phyloP scores from a whole-genome alignment of 2,797 vertebrate species.

The Peromyscus nudipes region DNA sequence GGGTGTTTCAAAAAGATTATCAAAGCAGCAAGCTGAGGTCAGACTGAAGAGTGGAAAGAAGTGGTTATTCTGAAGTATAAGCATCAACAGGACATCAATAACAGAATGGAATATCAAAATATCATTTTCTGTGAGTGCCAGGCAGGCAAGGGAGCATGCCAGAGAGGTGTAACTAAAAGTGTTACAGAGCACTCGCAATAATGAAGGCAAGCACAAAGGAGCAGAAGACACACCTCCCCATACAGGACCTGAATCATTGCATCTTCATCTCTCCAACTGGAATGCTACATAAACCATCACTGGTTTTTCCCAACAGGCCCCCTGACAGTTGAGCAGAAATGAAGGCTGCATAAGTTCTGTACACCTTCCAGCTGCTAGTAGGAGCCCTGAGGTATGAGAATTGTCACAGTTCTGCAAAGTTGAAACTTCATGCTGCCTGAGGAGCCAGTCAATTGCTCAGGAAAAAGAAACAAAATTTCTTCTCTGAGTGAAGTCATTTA shows the following conservation, averaged over 20 bases:
- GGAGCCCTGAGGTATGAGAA: accelerated
- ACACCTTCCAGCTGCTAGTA: neutral
- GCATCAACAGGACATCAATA: neutral
- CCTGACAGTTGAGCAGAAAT: neutral
- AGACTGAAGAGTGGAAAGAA: neutral
- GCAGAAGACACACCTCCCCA: neutral
- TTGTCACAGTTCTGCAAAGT: neutral
- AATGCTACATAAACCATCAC: neutral
- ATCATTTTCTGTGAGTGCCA: neutral
- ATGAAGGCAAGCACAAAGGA: neutral
- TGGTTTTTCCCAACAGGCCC: neutral
- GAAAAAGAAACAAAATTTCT: neutral
- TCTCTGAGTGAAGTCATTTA: neutral
- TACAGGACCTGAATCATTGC: neutral
- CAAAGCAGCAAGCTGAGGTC: neutral
- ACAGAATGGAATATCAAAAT: neutral
- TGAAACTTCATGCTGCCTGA: neutral
- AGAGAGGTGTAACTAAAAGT: neutral
- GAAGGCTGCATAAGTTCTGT: accelerated
- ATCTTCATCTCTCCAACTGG: neutral
- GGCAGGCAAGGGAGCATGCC: neutral
- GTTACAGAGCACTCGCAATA: neutral
- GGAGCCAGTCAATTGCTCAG: neutral
- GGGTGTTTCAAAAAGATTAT: neutral
- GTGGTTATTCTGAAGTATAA: neutral